Conservation (phyloP, 2,888 invertebrate species). For the Acholoe squamosa region DNA sequence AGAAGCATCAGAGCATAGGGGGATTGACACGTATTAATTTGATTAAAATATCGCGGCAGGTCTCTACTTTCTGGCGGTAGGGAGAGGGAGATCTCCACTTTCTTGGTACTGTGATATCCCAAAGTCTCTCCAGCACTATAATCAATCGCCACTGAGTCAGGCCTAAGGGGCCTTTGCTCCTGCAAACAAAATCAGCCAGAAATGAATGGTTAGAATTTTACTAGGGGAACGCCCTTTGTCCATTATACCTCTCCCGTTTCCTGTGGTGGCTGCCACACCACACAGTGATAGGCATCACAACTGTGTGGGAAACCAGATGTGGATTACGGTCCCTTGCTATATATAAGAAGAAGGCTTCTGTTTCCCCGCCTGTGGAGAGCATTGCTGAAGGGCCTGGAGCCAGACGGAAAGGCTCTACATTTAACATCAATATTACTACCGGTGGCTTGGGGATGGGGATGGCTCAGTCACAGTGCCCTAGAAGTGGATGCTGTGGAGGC, state of each 20-base stretch:
- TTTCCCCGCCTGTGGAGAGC: neutral
- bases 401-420: neutral
- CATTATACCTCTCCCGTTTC: neutral
- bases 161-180: neutral
- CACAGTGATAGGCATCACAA: neutral
- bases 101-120: neutral
- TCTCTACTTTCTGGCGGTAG: no score
- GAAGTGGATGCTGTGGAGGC: neutral
- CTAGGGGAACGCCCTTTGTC: neutral
- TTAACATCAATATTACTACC: conserved; percentile 13
- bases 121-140: neutral
- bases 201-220: neutral
- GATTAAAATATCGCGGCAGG: no score
- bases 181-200: conserved; percentile 19
- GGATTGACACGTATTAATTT: no score
- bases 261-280: neutral
- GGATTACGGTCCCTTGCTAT: neutral
- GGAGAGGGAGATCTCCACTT: no score
- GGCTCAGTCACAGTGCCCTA: neutral
- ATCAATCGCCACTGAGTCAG: neutral
- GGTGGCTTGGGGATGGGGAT: neutral
- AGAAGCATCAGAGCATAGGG: no score
- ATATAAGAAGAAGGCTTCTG: neutral
- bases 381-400: neutral
- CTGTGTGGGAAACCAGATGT: neutral